Evolutionary conservation across 2,113 vertebrate genomes (phyloP).

Genomic region (Grammomys dolichurus): DNA sequence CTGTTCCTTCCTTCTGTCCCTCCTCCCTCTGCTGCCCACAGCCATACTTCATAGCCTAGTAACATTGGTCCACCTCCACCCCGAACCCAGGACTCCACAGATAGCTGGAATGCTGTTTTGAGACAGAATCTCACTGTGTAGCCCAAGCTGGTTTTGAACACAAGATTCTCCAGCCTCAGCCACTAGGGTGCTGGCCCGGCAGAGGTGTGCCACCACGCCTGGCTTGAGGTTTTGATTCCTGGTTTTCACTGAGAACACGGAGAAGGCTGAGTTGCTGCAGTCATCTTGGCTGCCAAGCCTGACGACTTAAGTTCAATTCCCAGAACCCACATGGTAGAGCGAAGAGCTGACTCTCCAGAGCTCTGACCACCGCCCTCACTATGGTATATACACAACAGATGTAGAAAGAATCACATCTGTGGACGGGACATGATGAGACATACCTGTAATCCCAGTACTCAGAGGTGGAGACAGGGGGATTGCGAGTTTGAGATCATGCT

Average conservation of each 20-base stretch:
- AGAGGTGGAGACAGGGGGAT: background rate
- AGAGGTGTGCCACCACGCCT: too few relatives aligned
- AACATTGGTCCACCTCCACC: background rate
- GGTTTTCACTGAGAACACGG: background rate
- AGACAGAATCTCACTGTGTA: background rate
- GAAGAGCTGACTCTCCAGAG: background rate
- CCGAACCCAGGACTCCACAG: background rate
- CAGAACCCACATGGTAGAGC: background rate
- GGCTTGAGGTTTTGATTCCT: background rate
- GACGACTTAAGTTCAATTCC: background rate
- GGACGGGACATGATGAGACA: background rate
- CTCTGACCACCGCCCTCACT: background rate
- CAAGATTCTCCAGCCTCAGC: background rate
- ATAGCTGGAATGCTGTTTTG: background rate
- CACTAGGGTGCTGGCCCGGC: background rate
- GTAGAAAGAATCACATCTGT: background rate
- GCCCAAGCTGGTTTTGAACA: background rate
- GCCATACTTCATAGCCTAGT: background rate
- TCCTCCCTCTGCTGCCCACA: background rate
- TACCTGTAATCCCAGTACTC: background rate
- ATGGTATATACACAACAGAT: background rate
- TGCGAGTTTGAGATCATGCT: background rate
- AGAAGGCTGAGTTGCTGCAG: background rate
- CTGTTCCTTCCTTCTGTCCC: background rate
- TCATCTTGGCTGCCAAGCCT: background rate